Evolutionary conservation across 2,888 invertebrate species (phyloP).

Genomic region (Adelognathus sp.): DNA sequence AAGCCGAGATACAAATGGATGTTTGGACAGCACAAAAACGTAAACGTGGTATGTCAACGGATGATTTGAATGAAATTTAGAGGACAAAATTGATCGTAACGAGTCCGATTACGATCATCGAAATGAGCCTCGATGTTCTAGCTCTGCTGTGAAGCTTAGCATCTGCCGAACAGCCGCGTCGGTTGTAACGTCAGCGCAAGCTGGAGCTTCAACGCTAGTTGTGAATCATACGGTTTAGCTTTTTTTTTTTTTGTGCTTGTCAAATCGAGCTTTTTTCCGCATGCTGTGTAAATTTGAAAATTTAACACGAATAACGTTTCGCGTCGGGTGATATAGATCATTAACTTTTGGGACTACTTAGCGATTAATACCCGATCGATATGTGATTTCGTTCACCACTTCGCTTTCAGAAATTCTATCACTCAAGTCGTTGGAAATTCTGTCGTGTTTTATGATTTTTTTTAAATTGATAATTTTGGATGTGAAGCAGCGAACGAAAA

Average conservation of each 20-base stretch:
- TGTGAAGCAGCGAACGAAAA: background rate
- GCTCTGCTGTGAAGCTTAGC: background rate
- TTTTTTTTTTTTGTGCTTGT: background rate
- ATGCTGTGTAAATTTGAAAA: background rate
- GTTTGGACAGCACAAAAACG: conserved; percentile 83
- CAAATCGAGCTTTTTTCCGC: background rate
- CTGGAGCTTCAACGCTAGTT: background rate
- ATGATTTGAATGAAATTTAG: background rate
- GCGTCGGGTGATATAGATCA: background rate
- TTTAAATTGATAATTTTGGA: background rate
- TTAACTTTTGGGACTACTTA: background rate
- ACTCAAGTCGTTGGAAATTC: no score
- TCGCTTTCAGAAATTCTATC: background rate
- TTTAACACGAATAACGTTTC: conserved; percentile 32
- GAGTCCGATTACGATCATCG: background rate
- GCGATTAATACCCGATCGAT: background rate
- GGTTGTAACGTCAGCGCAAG: background rate
- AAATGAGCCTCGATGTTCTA: conserved; percentile 2
- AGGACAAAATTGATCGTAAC: background rate
- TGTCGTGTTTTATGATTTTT: no score
- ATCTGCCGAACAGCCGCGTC: background rate
- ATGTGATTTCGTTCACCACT: background rate
- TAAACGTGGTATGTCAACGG: conserved; percentile 80
- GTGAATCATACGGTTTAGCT: background rate
- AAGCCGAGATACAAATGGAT: conserved; percentile 81